Percentiles rank a stretch among this genome's conserved stretches.
phyloP scores from a whole-genome alignment of 2,888 invertebrate species.

The Drosophila longiperda region DNA sequence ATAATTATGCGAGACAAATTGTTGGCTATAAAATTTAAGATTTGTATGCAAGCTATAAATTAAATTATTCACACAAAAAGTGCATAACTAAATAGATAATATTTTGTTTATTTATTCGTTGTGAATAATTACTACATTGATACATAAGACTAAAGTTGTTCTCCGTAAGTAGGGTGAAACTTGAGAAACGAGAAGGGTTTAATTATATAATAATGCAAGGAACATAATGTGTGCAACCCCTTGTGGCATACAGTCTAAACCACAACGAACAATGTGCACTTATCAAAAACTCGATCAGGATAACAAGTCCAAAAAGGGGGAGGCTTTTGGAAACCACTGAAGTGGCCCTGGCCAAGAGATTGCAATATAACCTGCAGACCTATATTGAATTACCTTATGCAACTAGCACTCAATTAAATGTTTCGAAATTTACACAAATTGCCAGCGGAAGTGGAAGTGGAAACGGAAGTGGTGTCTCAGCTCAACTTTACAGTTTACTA shows the following conservation, averaged over 20 bases:
- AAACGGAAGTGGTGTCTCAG: conserved; percentile 52
- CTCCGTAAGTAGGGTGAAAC: conserved; percentile 11
- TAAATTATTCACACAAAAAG: not conserved
- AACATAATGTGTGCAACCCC: conserved; percentile 32
- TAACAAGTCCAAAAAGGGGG: conserved; percentile 1
- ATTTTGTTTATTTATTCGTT: not conserved
- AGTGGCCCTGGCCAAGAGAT: conserved; percentile 57
- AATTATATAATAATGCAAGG: conserved; percentile 30
- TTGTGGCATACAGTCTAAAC: conserved; percentile 10
- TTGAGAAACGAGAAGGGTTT: conserved; percentile 28
- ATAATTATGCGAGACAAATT: conserved; percentile 8
- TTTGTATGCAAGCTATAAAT: not conserved
- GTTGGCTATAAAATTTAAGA: not conserved
- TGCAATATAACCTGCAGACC: conserved; percentile 65
- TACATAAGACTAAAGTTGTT: not conserved
- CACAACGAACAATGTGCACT: conserved; percentile 12
- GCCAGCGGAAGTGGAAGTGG: conserved; percentile 46
- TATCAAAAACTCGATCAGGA: conserved; percentile 14
- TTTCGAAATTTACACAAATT: conserved; percentile 9
- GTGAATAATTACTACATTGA: not conserved
- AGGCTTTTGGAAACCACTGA: conserved; percentile 65
- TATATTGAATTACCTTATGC: conserved; percentile 56
- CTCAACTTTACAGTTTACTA: conserved; percentile 14
- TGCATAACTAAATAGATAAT: not conserved
- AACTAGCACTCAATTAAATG: conserved; percentile 36